Base-by-base conservation (phyloP, 1,140 invertebrate genomes). In the Brachionus angularis region DNA sequence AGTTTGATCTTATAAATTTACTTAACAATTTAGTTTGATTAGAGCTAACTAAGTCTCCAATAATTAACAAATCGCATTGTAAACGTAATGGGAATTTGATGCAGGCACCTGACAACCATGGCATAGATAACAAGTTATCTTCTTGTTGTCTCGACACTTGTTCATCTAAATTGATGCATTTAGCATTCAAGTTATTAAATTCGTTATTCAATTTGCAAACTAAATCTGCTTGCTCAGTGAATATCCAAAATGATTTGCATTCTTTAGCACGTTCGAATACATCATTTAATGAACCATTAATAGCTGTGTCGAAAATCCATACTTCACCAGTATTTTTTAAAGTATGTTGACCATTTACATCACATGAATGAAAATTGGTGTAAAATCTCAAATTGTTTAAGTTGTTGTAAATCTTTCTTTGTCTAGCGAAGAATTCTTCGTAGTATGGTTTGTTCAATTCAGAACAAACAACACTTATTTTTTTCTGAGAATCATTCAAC, bases 381-480 rank as follows among this genome's bases (percentile, higher is more conserved):
- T 67, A 67, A 31, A 67, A 34, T 47, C 62, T 46, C 23, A 67
- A 31, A 27, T 67, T 67, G 62, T 67, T 67, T 33, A 67, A 67
- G 18, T 33, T 67, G 42, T 50, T 67, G 62, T 67, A 67, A n/a
- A 67, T 29, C 36, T 47, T 67, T 21, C 62, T 39, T 50, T 67
- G 62, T 34, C 62, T 39, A 49, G 62, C 39, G 10, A 67, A 67
- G 29, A 67, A 67, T 8, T 46, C 47, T n/a, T 67, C 62, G 18
- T 67, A 67, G 62, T 67, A 67, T 31, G 42, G 42, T 23, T 67
- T 67, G 42, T 67, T 67, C 27, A 47, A 14, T 47, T 67, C 62
- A 46, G 62, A 67, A 42, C 62, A 67, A 12, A 67, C 62, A 12
- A 67, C 21, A 27, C 62, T 67, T 27, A 67, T 67, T 36, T 67